Conservation (phyloP, 2,797 vertebrate species). For the Tarsius wallacei region DNA sequence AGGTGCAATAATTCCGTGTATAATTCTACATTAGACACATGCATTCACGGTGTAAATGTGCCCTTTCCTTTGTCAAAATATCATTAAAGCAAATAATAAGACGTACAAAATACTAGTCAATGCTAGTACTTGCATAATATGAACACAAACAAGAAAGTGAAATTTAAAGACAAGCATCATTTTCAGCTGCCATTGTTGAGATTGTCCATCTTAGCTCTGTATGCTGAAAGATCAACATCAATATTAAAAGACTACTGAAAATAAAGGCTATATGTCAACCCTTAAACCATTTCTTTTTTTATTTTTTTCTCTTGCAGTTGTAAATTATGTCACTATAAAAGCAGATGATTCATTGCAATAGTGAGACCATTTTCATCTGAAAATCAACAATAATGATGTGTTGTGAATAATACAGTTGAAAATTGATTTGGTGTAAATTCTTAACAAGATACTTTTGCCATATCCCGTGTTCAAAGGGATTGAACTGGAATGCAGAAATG, state of each 20-base stretch:
- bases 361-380: slow-evolving; percentile 79
- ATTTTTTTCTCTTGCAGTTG: slow-evolving; percentile 67
- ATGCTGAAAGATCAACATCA: slow-evolving; percentile 11
- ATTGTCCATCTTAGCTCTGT: background rate
- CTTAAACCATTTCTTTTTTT: slow-evolving; percentile 59
- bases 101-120: slow-evolving; percentile 4
- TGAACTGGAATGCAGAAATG: slow-evolving; percentile 5
- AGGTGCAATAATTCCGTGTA: background rate
- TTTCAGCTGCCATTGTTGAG: slow-evolving; percentile 44
- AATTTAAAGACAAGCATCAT: slow-evolving; percentile 19
- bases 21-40: background rate
- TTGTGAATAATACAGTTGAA: slow-evolving; percentile 82
- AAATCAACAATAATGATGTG: slow-evolving; percentile 82
- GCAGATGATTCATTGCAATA: slow-evolving; percentile 78
- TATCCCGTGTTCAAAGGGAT: slow-evolving; percentile 1
- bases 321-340: slow-evolving; percentile 80
- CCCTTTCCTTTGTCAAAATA: slow-evolving; percentile 43
- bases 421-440: slow-evolving; percentile 83
- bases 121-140: background rate
- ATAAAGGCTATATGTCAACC: slow-evolving; percentile 70
- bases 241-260: slow-evolving; percentile 58
- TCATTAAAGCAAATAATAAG: slow-evolving; percentile 70
- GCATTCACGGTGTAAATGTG: background rate
- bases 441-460: slow-evolving; percentile 58
- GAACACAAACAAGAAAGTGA: slow-evolving; percentile 37